Conservation (phyloP, 2,888 invertebrate species). For the Seira sanloemensis region DNA sequence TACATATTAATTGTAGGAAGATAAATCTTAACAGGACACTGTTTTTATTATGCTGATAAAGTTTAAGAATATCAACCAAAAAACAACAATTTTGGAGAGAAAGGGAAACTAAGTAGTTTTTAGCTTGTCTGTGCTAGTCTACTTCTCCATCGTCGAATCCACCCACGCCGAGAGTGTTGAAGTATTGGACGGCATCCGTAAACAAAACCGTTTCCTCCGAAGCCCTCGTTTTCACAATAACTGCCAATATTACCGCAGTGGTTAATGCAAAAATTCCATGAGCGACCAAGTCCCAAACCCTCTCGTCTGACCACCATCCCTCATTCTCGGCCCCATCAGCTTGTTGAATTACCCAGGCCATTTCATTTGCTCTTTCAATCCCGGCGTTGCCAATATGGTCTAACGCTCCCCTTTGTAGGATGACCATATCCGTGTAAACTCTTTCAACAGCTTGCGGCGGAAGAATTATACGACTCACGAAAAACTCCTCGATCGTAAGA, state of each 20-base stretch:
- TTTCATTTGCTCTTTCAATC: constrained; percentile 50
- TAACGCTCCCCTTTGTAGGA: constrained; percentile 42
- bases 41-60: no score
- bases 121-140: no score
- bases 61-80: no score
- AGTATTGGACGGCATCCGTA: background rate
- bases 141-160: no score
- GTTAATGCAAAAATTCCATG: constrained; percentile 32
- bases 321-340: constrained; percentile 13
- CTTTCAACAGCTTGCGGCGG: constrained; percentile 46
- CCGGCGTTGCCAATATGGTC: constrained; percentile 52
- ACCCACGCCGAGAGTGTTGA: no score
- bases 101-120: no score
- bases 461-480: constrained; percentile 45
- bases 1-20: no score
- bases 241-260: background rate
- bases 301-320: constrained; percentile 43
- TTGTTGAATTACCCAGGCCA: constrained; percentile 42
- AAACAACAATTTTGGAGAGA: no score
- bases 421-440: constrained; percentile 56
- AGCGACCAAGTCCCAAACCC: constrained; percentile 29
- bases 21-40: no score
- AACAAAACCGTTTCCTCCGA: background rate
- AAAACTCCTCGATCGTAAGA: constrained; percentile 42
- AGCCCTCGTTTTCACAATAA: background rate